These are phyloP conservation scores for Chiloscyllium plagiosum DNA, from an alignment of 2,113 vertebrate species.

Conservation along the genomic window DNA sequence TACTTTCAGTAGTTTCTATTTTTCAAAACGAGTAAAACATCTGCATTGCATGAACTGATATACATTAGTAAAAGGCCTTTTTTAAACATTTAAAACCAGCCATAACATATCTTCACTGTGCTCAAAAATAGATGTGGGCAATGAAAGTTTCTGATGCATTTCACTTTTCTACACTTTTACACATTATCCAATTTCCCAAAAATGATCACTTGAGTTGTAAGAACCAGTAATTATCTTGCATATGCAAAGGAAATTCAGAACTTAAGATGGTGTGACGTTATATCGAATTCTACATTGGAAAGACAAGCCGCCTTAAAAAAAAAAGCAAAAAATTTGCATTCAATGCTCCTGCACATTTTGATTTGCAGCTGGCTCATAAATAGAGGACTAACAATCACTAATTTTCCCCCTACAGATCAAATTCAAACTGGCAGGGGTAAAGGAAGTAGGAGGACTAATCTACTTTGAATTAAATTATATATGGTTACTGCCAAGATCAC, in stretches of 20 bases:
- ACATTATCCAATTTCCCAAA: neutral
- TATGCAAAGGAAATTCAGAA: neutral
- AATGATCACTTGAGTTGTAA: neutral
- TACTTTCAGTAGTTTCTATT: slow-evolving; percentile 29
- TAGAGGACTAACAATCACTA: neutral
- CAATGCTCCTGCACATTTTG: neutral
- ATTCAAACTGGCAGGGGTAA: neutral
- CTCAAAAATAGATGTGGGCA: neutral
- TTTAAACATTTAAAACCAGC: neutral
- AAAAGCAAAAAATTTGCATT: neutral
- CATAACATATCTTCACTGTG: neutral
- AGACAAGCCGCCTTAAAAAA: neutral
- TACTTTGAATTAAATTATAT: neutral
- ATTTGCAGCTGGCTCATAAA: neutral
- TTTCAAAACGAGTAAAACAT: neutral
- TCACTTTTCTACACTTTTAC: neutral
- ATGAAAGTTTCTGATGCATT: neutral
- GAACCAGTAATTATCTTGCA: neutral
- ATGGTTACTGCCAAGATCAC: too few species aligned
- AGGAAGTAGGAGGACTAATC: neutral
- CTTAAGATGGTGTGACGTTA: neutral
- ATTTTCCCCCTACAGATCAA: neutral
- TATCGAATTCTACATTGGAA: neutral
- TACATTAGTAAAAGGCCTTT: neutral
- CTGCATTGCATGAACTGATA: neutral